phyloP scores from a whole-genome alignment of 30 jellyfish, hydroid and myxozoan species.

The Clytia hemisphaerica region DNA sequence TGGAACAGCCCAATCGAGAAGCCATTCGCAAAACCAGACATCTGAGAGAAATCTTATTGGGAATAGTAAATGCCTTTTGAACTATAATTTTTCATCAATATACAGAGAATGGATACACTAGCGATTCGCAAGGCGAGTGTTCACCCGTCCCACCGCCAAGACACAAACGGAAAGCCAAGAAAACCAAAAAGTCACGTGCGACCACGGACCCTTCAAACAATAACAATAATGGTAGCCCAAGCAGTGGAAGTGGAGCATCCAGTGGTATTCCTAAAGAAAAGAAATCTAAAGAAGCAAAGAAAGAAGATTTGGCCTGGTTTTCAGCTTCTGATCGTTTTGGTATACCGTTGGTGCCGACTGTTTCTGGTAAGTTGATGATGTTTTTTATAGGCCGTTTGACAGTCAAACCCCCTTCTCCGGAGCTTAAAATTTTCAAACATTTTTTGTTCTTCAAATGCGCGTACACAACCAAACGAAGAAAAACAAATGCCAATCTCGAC shows the following conservation, averaged over 20 bases:
- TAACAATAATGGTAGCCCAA: no score
- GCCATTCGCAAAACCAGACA: no score
- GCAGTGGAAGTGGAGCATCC: no score
- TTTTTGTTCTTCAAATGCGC: no score
- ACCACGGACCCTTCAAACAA: no score
- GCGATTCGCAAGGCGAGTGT: conserved; percentile 42
- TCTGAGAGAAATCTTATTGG: no score
- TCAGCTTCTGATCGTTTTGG: conserved; percentile 58
- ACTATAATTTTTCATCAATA: neutral
- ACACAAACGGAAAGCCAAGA: conserved; percentile 85
- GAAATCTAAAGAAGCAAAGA: conserved; percentile 50
- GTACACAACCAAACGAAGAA: no score
- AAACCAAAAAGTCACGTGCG: conserved; percentile 40
- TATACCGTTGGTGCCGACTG: conserved; percentile 59
- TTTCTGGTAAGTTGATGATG: conserved; percentile 2
- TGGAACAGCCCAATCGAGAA: no score
- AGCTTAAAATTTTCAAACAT: no score
- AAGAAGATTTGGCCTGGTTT: conserved; percentile 79
- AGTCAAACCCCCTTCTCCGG: no score
- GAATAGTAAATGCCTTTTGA: neutral
- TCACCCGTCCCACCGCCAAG: conserved; percentile 97
- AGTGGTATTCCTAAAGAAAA: conserved; percentile 40
- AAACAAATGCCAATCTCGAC: no score
- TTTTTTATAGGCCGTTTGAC: neutral
- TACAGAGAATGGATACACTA: conserved; percentile 7